Conservation (phyloP, 2,888 invertebrate species). For the Eupeodes latifasciatus region DNA sequence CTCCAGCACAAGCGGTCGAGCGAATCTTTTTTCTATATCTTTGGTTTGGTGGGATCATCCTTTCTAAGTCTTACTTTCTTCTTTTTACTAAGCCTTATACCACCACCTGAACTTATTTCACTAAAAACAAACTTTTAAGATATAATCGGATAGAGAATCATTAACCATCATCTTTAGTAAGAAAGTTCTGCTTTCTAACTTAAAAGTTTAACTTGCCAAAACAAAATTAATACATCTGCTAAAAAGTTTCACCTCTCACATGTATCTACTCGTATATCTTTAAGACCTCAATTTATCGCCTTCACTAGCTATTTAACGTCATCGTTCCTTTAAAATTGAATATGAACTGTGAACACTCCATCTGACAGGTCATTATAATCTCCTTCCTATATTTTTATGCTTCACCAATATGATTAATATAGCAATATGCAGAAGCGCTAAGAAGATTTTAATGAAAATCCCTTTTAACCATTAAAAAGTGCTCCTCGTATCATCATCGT, state of each 20-base stretch:
- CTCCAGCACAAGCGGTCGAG: too few relatives aligned
- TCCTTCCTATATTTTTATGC: constrained; percentile 27
- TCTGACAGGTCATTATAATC: constrained; percentile 35
- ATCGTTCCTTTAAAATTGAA: constrained; percentile 4
- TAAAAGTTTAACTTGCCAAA: not conserved
- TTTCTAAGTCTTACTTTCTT: not conserved
- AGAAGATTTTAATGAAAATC: constrained; percentile 49
- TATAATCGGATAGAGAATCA: too few relatives aligned
- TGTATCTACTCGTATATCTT: not conserved
- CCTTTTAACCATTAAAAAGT: constrained; percentile 55
- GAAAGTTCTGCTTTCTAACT: constrained; percentile 28
- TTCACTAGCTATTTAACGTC: constrained; percentile 49
- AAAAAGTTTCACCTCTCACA: constrained; percentile 44
- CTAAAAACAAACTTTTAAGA: not conserved
- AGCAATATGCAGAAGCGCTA: constrained; percentile 4
- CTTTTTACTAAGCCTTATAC: not conserved
- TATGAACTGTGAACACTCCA: constrained; percentile 1
- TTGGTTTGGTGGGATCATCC: too few relatives aligned
- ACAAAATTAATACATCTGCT: not conserved
- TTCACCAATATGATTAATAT: not conserved
- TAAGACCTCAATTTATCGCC: constrained; percentile 44
- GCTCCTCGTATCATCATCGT: constrained; percentile 24
- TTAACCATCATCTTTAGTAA: not conserved
- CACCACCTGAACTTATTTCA: not conserved
- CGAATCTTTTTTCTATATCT: too few relatives aligned